Base-by-base conservation (phyloP, 2,113 vertebrate species). In the Antennarius striatus region DNA sequence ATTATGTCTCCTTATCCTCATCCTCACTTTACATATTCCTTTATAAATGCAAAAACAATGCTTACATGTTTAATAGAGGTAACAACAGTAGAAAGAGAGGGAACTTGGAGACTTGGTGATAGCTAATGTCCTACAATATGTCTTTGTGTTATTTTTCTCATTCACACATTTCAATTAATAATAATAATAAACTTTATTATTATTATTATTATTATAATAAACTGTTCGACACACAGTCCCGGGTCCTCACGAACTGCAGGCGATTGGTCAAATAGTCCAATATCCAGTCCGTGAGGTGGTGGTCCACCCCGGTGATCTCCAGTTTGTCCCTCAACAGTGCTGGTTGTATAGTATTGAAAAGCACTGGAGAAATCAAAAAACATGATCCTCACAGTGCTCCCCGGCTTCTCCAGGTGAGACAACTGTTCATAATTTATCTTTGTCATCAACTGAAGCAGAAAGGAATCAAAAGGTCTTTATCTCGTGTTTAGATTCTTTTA, bases 81-180 rank as follows among this genome's bases (percentile, higher is more conserved):
- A 75, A 22, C 22, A 22, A 22, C 2, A 22, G 22, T 22, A 22
- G 22, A 69, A 4, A 62, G 54, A 46, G 28, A 32, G 11, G 29
- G 49, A 11, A 48, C 15, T 1, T 10, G 15, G 16, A 42, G 51
- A 17, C 36, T 17, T 17, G 3, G 56, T 43, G 32, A 46, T 10
- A 56, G 66, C 63, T 74, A 77, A 85, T 78, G 64, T 71, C 15
- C 73, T 56, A 12, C 66, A 63, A 78, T 61, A 73, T 80, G 72
- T 75, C 75, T 75, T 63, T 42, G 16, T 73, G 56, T 48, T 47
- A 13, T 79, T 79, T 69, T 48, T 58, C 64, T 66, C 48, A 77
- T 66, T 77, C 67, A 59, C 50, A 54, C 68, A 50, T 75, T 77
- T 75, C n/a, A 53, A n/a, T n/a, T n/a, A n/a, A n/a, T n/a, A n/a